Conservation (phyloP, 2,888 invertebrate species). For the Dermolepida albohirtum region DNA sequence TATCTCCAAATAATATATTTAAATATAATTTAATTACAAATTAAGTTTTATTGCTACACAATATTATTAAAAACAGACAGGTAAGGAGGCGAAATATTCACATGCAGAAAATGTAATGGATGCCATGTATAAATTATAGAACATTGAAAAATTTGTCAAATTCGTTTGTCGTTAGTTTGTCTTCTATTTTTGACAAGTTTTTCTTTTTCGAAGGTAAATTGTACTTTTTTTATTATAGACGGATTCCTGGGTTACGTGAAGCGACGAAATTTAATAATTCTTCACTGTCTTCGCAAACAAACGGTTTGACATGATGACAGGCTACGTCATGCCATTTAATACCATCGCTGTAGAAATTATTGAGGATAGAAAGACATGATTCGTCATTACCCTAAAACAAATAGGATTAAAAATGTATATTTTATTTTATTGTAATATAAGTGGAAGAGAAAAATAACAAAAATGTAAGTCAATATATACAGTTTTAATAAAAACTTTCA, state of each 20-base stretch:
- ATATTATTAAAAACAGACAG: constrained; percentile 43
- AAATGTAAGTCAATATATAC: no score
- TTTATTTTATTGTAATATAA: no score
- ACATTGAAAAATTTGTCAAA: constrained; percentile 29
- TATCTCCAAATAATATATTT: constrained; percentile 52
- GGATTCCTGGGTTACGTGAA: constrained; percentile 87
- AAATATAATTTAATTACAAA: constrained; percentile 60
- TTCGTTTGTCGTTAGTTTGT: constrained; percentile 9
- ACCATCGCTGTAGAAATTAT: constrained; percentile 92
- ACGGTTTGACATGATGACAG: constrained; percentile 87
- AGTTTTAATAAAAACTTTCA: no score
- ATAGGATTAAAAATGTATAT: no score
- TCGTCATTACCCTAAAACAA: constrained; percentile 84
- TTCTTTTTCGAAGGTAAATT: constrained; percentile 42
- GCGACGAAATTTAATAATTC: constrained; percentile 91
- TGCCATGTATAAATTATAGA: constrained; percentile 33
- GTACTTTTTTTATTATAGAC: constrained; percentile 69
- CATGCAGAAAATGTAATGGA: constrained; percentile 48
- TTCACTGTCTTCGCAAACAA: constrained; percentile 92
- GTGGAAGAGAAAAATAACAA: no score
- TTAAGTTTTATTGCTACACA: constrained; percentile 44
- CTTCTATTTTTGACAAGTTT: constrained; percentile 17
- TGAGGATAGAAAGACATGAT: constrained; percentile 88
- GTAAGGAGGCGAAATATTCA: constrained; percentile 51
- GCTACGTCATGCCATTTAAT: constrained; percentile 90